These are phyloP conservation scores for Diarsia brunnea DNA, from an alignment of 2,888 invertebrate species.

Conservation along the genomic window DNA sequence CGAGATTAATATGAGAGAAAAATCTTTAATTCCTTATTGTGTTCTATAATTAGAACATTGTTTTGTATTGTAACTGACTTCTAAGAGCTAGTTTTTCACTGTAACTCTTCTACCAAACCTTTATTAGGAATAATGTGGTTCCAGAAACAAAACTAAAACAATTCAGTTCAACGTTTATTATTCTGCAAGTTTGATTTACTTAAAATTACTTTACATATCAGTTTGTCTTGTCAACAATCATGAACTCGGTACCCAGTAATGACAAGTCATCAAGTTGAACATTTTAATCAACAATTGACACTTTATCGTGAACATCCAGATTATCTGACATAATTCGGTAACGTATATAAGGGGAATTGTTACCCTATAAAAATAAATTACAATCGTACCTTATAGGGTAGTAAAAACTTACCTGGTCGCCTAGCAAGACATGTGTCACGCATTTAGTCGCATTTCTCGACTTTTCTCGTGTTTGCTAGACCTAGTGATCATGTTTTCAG, in stretches of 20 bases:
- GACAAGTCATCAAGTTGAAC: conserved; percentile 7
- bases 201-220: conserved; percentile 47
- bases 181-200: conserved; percentile 44
- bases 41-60: background rate
- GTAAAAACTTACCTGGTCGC: conserved; percentile 12
- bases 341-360: conserved; percentile 35
- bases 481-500: background rate
- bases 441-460: conserved; percentile 6
- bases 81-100: background rate
- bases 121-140: too few relatives aligned
- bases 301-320: conserved; percentile 19
- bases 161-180: conserved; percentile 56
- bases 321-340: conserved; percentile 53
- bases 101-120: background rate
- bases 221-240: background rate
- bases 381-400: conserved; percentile 30
- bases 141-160: conserved; percentile 24
- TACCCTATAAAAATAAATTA: conserved; percentile 60
- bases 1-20: too few relatives aligned
- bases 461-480: background rate
- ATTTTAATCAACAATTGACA: conserved; percentile 30
- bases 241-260: background rate
- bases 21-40: background rate
- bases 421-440: background rate
- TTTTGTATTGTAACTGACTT: background rate